These are phyloP conservation scores for Sarcoramphus papa DNA, from an alignment of 2,797 vertebrate genomes.

Conservation along the genomic window DNA sequence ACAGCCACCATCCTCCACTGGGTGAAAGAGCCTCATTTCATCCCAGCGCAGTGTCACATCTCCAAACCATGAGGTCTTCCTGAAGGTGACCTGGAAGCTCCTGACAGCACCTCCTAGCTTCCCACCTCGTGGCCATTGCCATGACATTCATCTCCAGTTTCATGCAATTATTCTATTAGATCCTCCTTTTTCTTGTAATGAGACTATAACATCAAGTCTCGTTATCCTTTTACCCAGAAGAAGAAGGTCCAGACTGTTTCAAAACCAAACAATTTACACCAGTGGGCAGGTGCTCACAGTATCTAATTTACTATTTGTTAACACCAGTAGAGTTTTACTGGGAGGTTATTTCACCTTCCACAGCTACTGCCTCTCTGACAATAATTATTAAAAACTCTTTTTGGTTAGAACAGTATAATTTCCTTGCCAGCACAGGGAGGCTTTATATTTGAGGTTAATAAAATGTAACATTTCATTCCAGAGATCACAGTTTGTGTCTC, in stretches of 20 bases:
- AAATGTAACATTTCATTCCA: slow-evolving; percentile 22
- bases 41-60: not conserved
- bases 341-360: not conserved
- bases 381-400: not conserved
- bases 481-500: slow-evolving; percentile 35
- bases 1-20: not conserved
- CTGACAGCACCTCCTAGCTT: not conserved
- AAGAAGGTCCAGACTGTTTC: not conserved
- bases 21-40: not conserved
- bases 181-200: not conserved
- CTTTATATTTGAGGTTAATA: slow-evolving; percentile 57
- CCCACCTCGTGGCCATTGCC: not conserved
- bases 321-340: not conserved
- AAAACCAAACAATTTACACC: not conserved
- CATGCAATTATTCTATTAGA: not conserved
- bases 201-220: not conserved
- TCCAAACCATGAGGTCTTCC: not conserved
- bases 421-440: not conserved
- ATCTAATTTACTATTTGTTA: slow-evolving; percentile 23
- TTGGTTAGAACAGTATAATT: not conserved
- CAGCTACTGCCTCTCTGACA: not conserved
- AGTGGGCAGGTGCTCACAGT: not conserved
- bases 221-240: not conserved
- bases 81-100: not conserved
- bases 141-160: not conserved